Evolutionary conservation across 1,140 invertebrate species (phyloP).

Genomic region (Nixonia krombeini): DNA sequence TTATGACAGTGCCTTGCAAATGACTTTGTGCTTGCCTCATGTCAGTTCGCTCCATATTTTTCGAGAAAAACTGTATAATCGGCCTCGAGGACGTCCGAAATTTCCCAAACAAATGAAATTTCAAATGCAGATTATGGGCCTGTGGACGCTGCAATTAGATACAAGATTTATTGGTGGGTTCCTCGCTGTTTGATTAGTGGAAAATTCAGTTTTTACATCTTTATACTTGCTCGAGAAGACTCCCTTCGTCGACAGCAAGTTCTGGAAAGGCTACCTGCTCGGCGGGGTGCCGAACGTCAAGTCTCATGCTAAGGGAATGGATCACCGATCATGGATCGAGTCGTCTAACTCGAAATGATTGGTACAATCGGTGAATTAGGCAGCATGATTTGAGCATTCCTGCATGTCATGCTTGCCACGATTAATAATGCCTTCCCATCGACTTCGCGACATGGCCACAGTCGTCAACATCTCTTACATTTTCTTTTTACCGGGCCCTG

Average conservation of each 20-base stretch:
- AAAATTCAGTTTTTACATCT: too few relatives aligned
- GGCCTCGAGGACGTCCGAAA: too few relatives aligned
- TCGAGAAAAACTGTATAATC: too few relatives aligned
- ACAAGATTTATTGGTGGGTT: too few relatives aligned
- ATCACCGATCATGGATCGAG: slow-evolving; percentile 44
- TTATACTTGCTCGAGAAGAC: slow-evolving; percentile 31
- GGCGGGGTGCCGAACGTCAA: slow-evolving; percentile 54
- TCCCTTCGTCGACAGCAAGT: slow-evolving; percentile 54
- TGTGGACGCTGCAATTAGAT: too few relatives aligned
- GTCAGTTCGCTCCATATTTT: too few relatives aligned
- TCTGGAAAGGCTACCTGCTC: slow-evolving; percentile 55
- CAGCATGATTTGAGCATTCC: slow-evolving; percentile 67
- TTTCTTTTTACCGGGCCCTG: too few relatives aligned
- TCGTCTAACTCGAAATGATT: slow-evolving; percentile 38
- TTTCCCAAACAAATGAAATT: not conserved
- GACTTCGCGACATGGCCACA: not conserved
- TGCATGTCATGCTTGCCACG: slow-evolving; percentile 32
- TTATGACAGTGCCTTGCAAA: slow-evolving; percentile 51
- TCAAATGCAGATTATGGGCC: too few relatives aligned
- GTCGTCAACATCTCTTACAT: slow-evolving; percentile 1
- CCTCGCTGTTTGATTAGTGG: too few relatives aligned
- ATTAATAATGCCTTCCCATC: slow-evolving; percentile 32
- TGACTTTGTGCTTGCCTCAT: too few relatives aligned
- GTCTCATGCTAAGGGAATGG: slow-evolving; percentile 34
- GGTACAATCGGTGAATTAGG: slow-evolving; percentile 62